A percentile compares a stretch with the other conserved stretches of the same genome.
Conservation (phyloP, 1,140 invertebrate species). For the Drosophila ananassae region DNA sequence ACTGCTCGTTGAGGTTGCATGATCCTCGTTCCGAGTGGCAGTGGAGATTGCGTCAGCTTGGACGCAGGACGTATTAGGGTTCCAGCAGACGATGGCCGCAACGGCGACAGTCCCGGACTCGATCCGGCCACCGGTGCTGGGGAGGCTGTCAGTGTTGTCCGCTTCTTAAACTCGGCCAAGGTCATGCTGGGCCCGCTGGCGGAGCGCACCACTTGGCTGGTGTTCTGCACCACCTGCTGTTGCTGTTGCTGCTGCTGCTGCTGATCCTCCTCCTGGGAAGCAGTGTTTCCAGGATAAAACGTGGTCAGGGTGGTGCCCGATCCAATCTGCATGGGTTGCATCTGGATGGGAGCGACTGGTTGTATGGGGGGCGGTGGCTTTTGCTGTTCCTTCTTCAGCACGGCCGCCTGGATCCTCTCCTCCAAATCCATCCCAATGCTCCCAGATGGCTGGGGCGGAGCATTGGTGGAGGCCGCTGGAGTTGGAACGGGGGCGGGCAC, state of each 20-base stretch:
- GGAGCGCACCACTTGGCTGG: constrained; percentile 49
- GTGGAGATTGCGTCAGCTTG: constrained; percentile 36
- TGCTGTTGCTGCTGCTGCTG: constrained; percentile 43
- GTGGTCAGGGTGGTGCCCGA: constrained; percentile 70
- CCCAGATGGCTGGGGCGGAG: constrained; percentile 3
- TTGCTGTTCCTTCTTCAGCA: constrained; percentile 75
- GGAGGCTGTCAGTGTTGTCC: constrained; percentile 49
- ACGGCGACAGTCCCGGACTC: constrained; percentile 24
- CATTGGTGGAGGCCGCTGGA: constrained; percentile 14
- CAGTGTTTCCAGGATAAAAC: constrained; percentile 45
- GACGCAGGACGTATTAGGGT: constrained; percentile 52
- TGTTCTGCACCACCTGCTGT: constrained; percentile 53
- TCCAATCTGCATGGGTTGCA: constrained; percentile 50
- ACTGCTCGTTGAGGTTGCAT: constrained; percentile 41
- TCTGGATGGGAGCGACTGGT: constrained; percentile 1
- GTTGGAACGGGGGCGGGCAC: constrained; percentile 12
- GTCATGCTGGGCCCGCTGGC: constrained; percentile 68
- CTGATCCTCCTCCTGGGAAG: constrained; percentile 29
- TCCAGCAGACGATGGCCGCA: constrained; percentile 31
- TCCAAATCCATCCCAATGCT: constrained; percentile 69
- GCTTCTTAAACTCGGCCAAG: constrained; percentile 73
- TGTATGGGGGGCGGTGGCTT: constrained; percentile 29
- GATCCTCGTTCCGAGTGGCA: constrained; percentile 31
- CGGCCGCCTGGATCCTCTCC: constrained; percentile 75
- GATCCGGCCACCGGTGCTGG: constrained; percentile 19